A percentile compares a stretch with the other conserved stretches of the same genome.
These are phyloP conservation scores for Formicarius rufipectus DNA, from an alignment of 2,113 vertebrate species.

Conservation along the genomic window DNA sequence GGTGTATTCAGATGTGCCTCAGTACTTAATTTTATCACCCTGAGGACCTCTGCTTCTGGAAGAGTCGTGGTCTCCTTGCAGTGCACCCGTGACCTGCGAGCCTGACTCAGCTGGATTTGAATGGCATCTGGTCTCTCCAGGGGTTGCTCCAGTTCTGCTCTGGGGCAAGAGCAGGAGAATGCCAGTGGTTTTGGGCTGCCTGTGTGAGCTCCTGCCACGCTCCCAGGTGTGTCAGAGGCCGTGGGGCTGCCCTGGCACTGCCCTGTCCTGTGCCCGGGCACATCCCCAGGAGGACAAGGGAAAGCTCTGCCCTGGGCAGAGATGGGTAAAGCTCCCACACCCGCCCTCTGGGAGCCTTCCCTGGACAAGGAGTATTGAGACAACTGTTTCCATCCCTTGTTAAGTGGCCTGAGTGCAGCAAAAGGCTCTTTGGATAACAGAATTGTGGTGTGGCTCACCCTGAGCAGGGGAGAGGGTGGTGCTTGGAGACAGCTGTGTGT, in stretches of 20 bases:
- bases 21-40: background rate
- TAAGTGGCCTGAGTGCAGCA: background rate
- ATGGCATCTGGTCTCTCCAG: fast-evolving
- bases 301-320: background rate
- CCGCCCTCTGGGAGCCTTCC: background rate
- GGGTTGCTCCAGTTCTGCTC: background rate
- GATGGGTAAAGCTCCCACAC: background rate
- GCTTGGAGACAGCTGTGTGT: background rate
- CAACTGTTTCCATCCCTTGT: background rate
- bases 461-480: background rate
- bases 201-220: background rate
- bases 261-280: fast-evolving
- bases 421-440: background rate
- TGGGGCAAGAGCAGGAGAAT: background rate
- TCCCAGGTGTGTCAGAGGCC: background rate
- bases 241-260: background rate
- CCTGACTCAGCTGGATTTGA: background rate
- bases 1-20: background rate
- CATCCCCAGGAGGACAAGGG: background rate
- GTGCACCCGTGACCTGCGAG: fast-evolving
- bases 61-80: background rate
- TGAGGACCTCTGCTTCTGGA: background rate
- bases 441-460: background rate
- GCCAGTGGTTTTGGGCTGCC: background rate
- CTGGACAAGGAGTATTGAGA: background rate